Base-by-base conservation (phyloP, 2,888 invertebrate species). In the Chymomyza amoena region DNA sequence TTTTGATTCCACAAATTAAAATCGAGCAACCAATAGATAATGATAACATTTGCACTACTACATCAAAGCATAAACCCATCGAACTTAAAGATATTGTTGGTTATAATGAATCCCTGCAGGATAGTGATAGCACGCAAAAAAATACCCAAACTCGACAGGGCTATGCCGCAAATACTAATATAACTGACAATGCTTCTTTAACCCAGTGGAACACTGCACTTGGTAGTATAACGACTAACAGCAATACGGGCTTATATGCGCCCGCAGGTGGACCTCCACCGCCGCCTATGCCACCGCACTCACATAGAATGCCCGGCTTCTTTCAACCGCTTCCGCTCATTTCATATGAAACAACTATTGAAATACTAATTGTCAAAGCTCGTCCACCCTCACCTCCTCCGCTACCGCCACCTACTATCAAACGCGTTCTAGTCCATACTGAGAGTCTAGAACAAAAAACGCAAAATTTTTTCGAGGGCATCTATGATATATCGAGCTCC, bases 241-340 rank as follows among this genome's bases (percentile, higher is more conserved):
- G 73, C 51, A 66, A 68, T 71, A 67, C 68, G 56, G 78, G 69
- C 52, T 78, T 76, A 63, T 79, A 71, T 76, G 76, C 65, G 78
- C 84, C 64, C 69, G 83, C 73, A n/a, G 78, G 72, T 64, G 69
- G 81, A 45, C 87, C 89, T 39, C 85, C 87, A 50, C 87, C 87
- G 20, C 84, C 90, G 57, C 90, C 89, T 36, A 70, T 89, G 68
- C 90, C 91, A n/a, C 90, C 91, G 28, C 80, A 90, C 71, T 87
- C 81, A 70, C 76, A 89, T 68, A 90, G 91, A 77, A 91, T 91
- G 91, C 91, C 91, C 66, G 91, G 91, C 84, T 91, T 92, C 70
- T 91, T 92, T 78, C 90, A 91, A 89, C 92, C 92, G 64, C 83
- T 92, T 70, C 92, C 91, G 70, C 88, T 86, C 77, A 89, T 92